Conservation (phyloP, 1,140 invertebrate genomes). For the Papilio glaucus region DNA sequence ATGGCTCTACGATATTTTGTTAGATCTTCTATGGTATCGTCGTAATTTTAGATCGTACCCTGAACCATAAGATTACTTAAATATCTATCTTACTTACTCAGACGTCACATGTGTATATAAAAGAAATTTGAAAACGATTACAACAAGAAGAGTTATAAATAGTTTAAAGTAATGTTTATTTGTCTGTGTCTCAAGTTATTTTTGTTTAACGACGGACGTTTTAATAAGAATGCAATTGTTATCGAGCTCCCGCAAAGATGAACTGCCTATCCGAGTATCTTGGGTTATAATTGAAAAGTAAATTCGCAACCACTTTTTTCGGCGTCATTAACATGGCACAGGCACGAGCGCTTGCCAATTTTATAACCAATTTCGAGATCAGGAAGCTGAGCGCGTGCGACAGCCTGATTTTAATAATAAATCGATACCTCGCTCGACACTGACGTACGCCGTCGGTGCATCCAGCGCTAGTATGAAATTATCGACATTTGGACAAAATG, state of each 20-base stretch:
- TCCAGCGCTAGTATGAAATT: constrained; percentile 64
- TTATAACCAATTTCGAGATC: constrained; percentile 75
- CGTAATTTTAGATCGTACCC: too few relatives aligned
- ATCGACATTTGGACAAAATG: constrained; percentile 68
- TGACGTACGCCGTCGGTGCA: constrained; percentile 55
- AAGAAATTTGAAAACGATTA: not conserved
- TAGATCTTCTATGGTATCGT: too few relatives aligned
- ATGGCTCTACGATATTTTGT: too few relatives aligned
- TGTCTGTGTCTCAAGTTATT: not conserved
- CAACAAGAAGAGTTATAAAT: not conserved
- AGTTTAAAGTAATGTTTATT: not conserved
- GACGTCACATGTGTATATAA: too few relatives aligned
- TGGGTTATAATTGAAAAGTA: constrained; percentile 71
- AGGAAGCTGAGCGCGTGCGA: constrained; percentile 71
- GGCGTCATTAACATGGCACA: constrained; percentile 67
- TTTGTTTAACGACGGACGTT: constrained; percentile 24
- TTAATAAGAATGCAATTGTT: constrained; percentile 25
- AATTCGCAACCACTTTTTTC: constrained; percentile 63
- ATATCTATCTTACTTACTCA: too few relatives aligned
- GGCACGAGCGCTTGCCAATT: constrained; percentile 78
- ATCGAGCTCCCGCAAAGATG: constrained; percentile 26
- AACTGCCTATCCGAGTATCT: constrained; percentile 31
- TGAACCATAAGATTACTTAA: too few relatives aligned
- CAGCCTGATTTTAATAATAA: constrained; percentile 80
- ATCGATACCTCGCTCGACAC: constrained; percentile 67